A percentile compares a stretch with the other conserved stretches of the same genome.
Conservation (phyloP, 2,797 vertebrate genomes). For the Margarornis squamiger region DNA sequence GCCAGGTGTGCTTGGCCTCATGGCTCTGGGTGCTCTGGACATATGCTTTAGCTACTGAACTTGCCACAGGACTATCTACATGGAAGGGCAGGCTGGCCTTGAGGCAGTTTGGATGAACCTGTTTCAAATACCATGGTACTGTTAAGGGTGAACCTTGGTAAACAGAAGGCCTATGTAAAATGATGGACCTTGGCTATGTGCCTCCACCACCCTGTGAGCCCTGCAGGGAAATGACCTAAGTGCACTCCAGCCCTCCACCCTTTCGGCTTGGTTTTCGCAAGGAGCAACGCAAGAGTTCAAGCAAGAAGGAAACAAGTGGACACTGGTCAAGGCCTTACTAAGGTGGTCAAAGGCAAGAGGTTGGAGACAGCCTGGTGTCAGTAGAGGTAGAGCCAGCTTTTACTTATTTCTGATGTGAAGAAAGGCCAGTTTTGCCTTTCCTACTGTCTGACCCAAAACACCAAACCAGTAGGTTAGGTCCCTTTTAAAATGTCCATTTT, state of each 20-base stretch:
- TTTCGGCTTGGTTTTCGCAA: not conserved
- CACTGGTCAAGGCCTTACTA: not conserved
- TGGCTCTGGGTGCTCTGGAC: not conserved
- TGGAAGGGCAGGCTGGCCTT: not conserved
- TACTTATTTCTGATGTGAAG: not conserved
- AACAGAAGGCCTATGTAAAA: not conserved
- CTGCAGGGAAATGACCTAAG: conserved; percentile 16
- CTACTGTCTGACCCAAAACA: not conserved
- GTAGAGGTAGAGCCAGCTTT: not conserved
- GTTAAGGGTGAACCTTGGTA: not conserved
- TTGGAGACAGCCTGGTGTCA: not conserved
- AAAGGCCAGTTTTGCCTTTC: not conserved
- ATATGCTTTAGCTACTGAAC: not conserved
- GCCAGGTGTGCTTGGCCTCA: not conserved
- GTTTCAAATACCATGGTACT: not conserved
- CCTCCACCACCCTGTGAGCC: not conserved
- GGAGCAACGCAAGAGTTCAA: not conserved
- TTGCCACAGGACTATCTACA: not conserved
- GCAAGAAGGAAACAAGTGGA: not conserved
- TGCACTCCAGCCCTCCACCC: conserved; percentile 1
- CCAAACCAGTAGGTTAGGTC: not conserved
- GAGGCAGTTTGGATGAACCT: not conserved
- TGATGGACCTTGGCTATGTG: not conserved
- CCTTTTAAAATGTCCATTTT: not conserved
- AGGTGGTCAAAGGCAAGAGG: not conserved